These are phyloP conservation scores for Eonycteris spelaea DNA, from an alignment of 2,113 vertebrate species.

Conservation along the genomic window DNA sequence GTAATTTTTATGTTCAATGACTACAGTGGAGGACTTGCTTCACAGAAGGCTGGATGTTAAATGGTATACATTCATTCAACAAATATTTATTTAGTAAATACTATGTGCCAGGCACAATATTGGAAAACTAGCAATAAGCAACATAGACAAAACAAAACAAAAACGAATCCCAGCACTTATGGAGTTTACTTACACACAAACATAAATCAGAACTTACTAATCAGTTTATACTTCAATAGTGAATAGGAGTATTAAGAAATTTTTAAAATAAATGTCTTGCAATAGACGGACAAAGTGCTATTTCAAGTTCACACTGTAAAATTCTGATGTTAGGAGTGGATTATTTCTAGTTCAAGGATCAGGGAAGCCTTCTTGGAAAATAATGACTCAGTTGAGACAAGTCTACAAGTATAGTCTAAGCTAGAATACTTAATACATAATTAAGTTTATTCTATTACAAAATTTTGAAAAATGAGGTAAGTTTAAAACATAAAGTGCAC, in stretches of 20 bases:
- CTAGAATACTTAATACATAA: background rate
- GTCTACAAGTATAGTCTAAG: background rate
- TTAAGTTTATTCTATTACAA: background rate
- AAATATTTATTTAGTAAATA: background rate
- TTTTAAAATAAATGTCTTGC: background rate
- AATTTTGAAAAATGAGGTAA: background rate
- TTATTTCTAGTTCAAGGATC: background rate
- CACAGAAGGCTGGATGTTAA: background rate
- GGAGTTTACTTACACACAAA: background rate
- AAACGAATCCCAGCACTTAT: background rate
- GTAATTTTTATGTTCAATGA: background rate
- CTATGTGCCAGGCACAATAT: background rate
- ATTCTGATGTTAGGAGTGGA: background rate
- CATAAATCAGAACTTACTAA: background rate
- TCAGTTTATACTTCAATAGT: background rate
- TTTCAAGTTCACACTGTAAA: background rate
- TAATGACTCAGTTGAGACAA: background rate
- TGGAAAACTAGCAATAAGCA: conserved; percentile 1
- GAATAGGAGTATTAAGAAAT: background rate
- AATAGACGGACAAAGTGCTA: background rate
- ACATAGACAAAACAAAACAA: background rate
- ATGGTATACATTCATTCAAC: background rate
- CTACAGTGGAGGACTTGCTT: background rate
- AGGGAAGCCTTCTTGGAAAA: background rate
- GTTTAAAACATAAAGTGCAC: background rate